Conservation (phyloP, 1,140 invertebrate genomes). For the Drosophila pandora region DNA sequence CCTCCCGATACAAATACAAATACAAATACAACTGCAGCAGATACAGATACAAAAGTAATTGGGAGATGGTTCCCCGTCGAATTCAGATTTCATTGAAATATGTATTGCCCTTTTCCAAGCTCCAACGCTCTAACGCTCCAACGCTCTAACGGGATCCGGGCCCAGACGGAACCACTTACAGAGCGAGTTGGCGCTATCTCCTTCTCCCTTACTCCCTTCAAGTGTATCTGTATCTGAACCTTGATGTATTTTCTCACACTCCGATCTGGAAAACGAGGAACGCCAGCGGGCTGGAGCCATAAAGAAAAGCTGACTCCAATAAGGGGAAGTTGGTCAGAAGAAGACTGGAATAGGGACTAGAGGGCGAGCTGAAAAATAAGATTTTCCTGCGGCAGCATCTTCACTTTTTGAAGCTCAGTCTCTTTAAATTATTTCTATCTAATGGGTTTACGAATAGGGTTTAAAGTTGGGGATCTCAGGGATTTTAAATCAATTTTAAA, state of each 20-base stretch:
- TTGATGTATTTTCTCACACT: conserved; percentile 72
- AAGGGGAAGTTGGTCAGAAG: conserved; percentile 14
- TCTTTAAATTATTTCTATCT: neutral
- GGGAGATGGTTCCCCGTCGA: neutral
- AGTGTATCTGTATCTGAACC: conserved; percentile 21
- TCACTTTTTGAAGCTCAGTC: neutral
- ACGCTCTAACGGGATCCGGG: conserved; percentile 32
- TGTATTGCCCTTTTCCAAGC: conserved; percentile 35
- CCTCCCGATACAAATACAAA: neutral
- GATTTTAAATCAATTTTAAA: too few relatives aligned
- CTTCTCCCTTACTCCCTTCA: neutral
- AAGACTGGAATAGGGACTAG: neutral
- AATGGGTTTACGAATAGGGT: too few relatives aligned
- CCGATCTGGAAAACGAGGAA: conserved; percentile 30
- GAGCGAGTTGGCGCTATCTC: conserved; percentile 10
- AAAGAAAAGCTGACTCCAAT: conserved; percentile 53
- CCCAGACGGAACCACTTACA: conserved; percentile 38
- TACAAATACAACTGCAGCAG: neutral
- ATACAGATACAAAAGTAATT: conserved; percentile 13
- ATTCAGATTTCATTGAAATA: conserved; percentile 12
- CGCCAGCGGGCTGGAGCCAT: conserved; percentile 30
- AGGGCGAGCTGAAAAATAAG: conserved; percentile 8
- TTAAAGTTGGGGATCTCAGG: too few relatives aligned
- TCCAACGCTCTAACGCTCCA: conserved; percentile 22
- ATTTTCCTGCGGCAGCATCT: conserved; percentile 18